phyloP scores from a whole-genome alignment of 1,140 invertebrate genomes.

The Drosophila santomea region DNA sequence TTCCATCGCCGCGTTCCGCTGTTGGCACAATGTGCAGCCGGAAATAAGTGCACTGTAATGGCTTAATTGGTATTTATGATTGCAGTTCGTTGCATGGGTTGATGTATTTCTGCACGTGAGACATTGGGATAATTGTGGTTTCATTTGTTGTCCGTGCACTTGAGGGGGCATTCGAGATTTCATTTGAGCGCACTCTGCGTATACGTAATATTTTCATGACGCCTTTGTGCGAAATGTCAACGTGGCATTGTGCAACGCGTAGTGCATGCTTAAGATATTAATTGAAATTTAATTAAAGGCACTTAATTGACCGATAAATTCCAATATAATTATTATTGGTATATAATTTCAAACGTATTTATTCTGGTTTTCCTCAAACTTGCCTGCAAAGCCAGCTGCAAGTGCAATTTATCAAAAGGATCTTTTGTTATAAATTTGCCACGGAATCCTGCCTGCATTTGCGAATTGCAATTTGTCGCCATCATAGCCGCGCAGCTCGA shows the following conservation, averaged over 20 bases:
- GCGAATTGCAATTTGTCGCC: conserved; percentile 69
- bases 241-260: too few relatives aligned
- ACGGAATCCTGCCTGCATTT: conserved; percentile 23
- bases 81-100: conserved; percentile 20
- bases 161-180: conserved; percentile 13
- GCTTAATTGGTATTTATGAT: conserved; percentile 78
- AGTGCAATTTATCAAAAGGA: conserved; percentile 2
- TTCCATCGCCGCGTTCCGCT: conserved; percentile 25
- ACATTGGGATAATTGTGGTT: conserved; percentile 41
- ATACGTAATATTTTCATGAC: not conserved
- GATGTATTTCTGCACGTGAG: conserved; percentile 44
- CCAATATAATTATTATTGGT: too few relatives aligned
- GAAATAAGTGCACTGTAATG: conserved; percentile 73
- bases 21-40: conserved; percentile 42
- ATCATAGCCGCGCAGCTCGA: conserved; percentile 41
- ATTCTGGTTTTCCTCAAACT: not conserved
- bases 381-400: not conserved
- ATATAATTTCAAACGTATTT: too few relatives aligned
- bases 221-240: not conserved
- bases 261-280: not conserved
- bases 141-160: conserved; percentile 30
- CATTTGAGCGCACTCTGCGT: conserved; percentile 17
- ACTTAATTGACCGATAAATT: not conserved
- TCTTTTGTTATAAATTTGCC: conserved; percentile 47
- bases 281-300: not conserved